Base-by-base conservation (phyloP, 2,797 vertebrate genomes). In the Malurus splendens region DNA sequence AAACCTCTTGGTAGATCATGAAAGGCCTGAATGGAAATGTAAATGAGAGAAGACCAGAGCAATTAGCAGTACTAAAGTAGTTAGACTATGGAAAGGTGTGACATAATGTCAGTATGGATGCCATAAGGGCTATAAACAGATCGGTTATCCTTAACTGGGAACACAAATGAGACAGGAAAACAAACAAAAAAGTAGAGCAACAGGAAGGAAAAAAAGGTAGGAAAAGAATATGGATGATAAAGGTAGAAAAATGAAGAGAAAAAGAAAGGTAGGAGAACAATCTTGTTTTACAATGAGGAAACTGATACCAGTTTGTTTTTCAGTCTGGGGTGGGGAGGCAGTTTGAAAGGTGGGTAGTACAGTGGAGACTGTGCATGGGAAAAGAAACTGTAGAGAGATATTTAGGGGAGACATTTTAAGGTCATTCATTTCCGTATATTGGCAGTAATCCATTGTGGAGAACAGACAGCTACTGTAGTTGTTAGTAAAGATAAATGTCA, bases 401-500 rank as follows among this genome's bases (percentile, higher is more conserved):
- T 91, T 93, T 90, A 84, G 83, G 75, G 90, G 83, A 91, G 86
- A 90, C 75, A 75, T 92, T 95, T 94, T 95, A 91, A 94, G 93
- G 90, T 91, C 86, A 94, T 92, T 93, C 17, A 12, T 85, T 93
- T 93, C 68, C 85, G 75, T 91, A 41, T 79, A 90, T 74, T 95
- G 92, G 86, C 93, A 94, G 93, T 86, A 92, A 84, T 92, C 87
- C 92, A 91, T 77, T 84, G 74, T 76, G 72, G 90, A 92, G 83
- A 94, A 94, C 81, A 95, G 86, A 77, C 90, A 93, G 78, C 83
- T 95, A 90, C 88, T 92, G 88, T 92, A 90, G 82, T 77, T 84
- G 85, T 93, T 94, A 85, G 90, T 90, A 93, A 90, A 91, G 93
- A 95, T 87, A 94, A 95, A 93, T 92, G 88, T 86, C 88, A 93